Evolutionary conservation across 2,797 vertebrate genomes (phyloP).

Genomic region (Pampus argenteus): DNA sequence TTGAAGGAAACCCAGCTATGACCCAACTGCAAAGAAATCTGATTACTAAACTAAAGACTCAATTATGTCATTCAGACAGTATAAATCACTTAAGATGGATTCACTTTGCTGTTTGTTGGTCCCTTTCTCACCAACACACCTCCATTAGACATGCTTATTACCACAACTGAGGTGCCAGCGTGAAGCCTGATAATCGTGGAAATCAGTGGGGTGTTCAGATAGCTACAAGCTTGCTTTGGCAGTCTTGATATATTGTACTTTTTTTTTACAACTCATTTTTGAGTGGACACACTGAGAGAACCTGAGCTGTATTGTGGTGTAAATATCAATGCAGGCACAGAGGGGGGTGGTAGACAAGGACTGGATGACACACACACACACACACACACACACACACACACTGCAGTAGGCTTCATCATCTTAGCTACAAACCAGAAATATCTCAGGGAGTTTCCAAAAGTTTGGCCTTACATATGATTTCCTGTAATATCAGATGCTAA

Average conservation of each 20-base stretch:
- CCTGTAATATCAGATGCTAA: conserved; percentile 37
- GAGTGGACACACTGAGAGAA: conserved; percentile 63
- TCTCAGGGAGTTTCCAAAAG: conserved; percentile 46
- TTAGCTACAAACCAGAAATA: conserved; percentile 37
- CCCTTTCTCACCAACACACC: conserved; percentile 40
- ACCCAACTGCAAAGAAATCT: conserved; percentile 55
- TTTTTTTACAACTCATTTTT: conserved; percentile 68
- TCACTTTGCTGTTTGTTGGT: conserved; percentile 52
- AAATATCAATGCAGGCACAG: conserved; percentile 63
- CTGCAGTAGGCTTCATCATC: conserved; percentile 41
- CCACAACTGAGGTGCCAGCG: conserved; percentile 55
- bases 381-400: too few species aligned
- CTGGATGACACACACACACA: conserved; percentile 52
- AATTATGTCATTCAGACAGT: conserved; percentile 9
- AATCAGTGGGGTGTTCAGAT: conserved; percentile 60
- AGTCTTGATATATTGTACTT: conserved; percentile 59
- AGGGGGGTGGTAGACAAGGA: conserved; percentile 35
- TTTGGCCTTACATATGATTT: conserved; percentile 35
- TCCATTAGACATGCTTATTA: conserved; percentile 61
- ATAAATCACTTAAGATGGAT: conserved; percentile 18
- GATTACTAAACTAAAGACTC: conserved; percentile 21
- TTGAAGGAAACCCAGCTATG: conserved; percentile 44
- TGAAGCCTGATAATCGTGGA: conserved; percentile 70
- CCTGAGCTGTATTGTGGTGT: conserved; percentile 51
- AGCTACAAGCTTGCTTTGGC: conserved; percentile 46